Base-by-base conservation (phyloP, 2,113 vertebrate genomes). In the Alosa alosa region DNA sequence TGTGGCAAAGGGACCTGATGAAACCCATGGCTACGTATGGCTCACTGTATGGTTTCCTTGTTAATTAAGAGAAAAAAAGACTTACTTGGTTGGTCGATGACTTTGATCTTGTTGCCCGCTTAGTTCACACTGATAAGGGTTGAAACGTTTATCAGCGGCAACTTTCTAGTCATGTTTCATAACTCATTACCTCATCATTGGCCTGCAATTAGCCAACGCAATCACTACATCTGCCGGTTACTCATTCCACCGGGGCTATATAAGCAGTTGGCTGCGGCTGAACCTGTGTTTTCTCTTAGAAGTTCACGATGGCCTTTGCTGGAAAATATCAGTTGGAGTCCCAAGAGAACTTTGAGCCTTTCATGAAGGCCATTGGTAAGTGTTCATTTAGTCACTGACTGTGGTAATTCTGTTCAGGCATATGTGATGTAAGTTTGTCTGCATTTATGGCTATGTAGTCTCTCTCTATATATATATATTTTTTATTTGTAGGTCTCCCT, bases 311-410 rank as follows among this genome's bases (percentile, higher is more conserved):
- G 87, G 85, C 46, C 20, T 86, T 88, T 81, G 22, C 89, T 1
- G 96, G 96, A 64, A 96, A 95, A 82, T 97, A 95, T 0, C 86
- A 96, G 36, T 88, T 96, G 72, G 93, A 96, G 88, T 90, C 89
- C 78, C 96, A 96, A 0, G 95, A 96, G 87, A 97, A 96, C 86
- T 97, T 96, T 41, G 96, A 94, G 87, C 0, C 93, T 46, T 97
- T 96, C 84, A 96, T 96, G 96, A 97, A 95, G 94, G 94, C 95
- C 15, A 0, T 94, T 0, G 96, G 96, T 96, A 87, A 96, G 95
- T 92, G 83, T 36, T 2, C 44, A 36, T 39, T 18, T 8, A 31
- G 18, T 1, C 64, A 39, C 49, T 81, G 7, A n/a, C n/a, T 20
- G 11, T 64, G 17, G 13, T 22, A 20, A 60, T 22, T 20, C 17